phyloP scores from a whole-genome alignment of 2,113 vertebrate species.

The Corvus cornix region DNA sequence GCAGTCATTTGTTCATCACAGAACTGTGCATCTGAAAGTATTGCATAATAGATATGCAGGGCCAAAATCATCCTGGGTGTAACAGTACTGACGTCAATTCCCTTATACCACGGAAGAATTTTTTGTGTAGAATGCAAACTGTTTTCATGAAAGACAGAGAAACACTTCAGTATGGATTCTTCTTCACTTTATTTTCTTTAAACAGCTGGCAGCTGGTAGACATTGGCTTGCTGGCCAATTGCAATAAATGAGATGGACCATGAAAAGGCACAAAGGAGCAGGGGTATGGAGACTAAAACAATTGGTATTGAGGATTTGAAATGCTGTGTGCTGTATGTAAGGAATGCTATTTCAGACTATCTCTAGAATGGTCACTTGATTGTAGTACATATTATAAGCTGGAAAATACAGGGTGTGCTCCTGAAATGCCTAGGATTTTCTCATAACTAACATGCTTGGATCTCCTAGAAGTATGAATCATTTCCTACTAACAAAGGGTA shows the following conservation, averaged over 20 bases:
- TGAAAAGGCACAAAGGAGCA: not conserved
- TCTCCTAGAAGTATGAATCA: not conserved
- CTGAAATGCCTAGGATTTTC: not conserved
- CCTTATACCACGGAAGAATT: slow-evolving; percentile 33
- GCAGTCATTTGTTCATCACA: slow-evolving; percentile 62
- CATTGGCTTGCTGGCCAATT: not conserved
- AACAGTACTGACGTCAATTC: slow-evolving; percentile 59
- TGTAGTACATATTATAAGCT: not conserved
- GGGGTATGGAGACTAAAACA: not conserved
- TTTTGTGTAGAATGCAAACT: slow-evolving; percentile 47
- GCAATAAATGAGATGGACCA: not conserved
- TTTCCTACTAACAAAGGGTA: not conserved
- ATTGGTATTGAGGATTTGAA: not conserved
- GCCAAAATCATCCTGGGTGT: slow-evolving; percentile 59
- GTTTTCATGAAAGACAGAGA: slow-evolving; percentile 41
- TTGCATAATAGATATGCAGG: slow-evolving; percentile 55
- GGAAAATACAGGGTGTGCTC: not conserved
- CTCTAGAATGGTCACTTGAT: not conserved
- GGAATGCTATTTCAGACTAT: not conserved
- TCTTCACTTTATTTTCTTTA: slow-evolving; percentile 24
- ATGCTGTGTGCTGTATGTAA: not conserved
- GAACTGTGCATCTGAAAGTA: slow-evolving; percentile 57
- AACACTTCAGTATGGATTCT: not conserved
- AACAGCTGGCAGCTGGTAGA: slow-evolving; percentile 55
- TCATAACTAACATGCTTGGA: not conserved